Evolutionary conservation across 1,140 invertebrate genomes (phyloP).

Genomic region (Procambarus clarkii): DNA sequence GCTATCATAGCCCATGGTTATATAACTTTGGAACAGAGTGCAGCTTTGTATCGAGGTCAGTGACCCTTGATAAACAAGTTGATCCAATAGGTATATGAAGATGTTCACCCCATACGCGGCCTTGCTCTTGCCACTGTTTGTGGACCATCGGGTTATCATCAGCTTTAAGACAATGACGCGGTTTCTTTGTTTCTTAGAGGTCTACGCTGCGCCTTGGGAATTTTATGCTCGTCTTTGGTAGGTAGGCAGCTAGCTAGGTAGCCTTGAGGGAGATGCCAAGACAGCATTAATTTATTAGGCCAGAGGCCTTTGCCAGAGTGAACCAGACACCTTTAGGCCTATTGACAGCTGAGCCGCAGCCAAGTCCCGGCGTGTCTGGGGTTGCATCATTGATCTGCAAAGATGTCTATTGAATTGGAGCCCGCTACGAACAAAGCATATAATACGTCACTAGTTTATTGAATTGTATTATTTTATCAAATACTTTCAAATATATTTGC

Average conservation of each 20-base stretch:
- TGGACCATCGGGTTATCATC: neutral
- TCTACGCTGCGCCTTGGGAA: neutral
- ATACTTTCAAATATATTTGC: neutral
- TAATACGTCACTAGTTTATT: neutral
- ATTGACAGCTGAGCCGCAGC: constrained; percentile 57
- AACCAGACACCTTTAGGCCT: constrained; percentile 56
- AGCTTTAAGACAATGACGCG: neutral
- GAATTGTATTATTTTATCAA: neutral
- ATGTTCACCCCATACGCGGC: too few relatives aligned
- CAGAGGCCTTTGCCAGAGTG: constrained; percentile 14
- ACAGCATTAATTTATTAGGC: constrained; percentile 1
- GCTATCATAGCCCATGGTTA: neutral
- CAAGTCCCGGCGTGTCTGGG: constrained; percentile 39
- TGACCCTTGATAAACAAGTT: too few relatives aligned
- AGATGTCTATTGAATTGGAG: constrained; percentile 26
- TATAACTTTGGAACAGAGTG: neutral
- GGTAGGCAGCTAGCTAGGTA: constrained; percentile 1
- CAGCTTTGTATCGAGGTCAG: neutral
- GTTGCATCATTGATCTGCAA: constrained; percentile 42
- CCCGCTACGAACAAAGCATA: neutral
- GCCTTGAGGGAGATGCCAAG: constrained; percentile 37
- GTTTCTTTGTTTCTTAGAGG: neutral
- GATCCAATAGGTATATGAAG: neutral
- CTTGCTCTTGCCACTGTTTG: neutral
- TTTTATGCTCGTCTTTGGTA: neutral